Evolutionary conservation across 2,797 vertebrate species (phyloP), one percentile per base, ranked within the genome.

Genomic region (Galaxias olidus): DNA sequence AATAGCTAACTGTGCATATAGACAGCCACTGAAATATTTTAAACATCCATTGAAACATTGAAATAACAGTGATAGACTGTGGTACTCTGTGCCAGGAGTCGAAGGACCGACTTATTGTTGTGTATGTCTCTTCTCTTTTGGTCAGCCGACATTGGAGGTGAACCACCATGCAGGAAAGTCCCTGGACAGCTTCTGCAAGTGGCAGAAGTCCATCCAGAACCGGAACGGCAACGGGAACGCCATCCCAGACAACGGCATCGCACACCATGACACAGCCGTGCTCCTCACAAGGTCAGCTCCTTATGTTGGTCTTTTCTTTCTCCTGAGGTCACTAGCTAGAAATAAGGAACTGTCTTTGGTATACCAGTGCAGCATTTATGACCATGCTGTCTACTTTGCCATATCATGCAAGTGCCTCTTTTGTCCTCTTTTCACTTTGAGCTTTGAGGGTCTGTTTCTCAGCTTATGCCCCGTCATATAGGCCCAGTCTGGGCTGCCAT

Each of bases 151-250:
- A 0, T 84, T 99, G 75, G 96, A 98, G 87, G 94, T 99, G 69
- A 98, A 96, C 84, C 98, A 99, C 79, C 97, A 99, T 0, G 97
- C 97, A 0, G 96, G 96, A 45, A 99, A 99, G 81, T 98, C 97
- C 58, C 90, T 99, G 72, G 98, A 99, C 93, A 99, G 97, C 87
- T 99, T 99, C 88, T 99, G 98, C 82, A 98, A 97, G 78, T 99
- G 98, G 98, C 98, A 99, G 91, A 98, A 98, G 84, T 95, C 93
- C 85, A 98, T 98, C 54, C 93, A 96, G 81, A 96, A 94, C 86
- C 93, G 93, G 61, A 95, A 91, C 4, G 94, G 96, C 81, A 95
- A 97, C 0, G 95, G 96, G 19, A 98, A 98, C 0, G 95, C 97
- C 75, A 97, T 99, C 74, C 95, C 97, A 0, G 96, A 98, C 86